Percentiles rank a stretch among this genome's conserved stretches.
These are phyloP conservation scores for Listronotus oregonensis DNA, from an alignment of 1,140 invertebrate species.

Conservation along the genomic window DNA sequence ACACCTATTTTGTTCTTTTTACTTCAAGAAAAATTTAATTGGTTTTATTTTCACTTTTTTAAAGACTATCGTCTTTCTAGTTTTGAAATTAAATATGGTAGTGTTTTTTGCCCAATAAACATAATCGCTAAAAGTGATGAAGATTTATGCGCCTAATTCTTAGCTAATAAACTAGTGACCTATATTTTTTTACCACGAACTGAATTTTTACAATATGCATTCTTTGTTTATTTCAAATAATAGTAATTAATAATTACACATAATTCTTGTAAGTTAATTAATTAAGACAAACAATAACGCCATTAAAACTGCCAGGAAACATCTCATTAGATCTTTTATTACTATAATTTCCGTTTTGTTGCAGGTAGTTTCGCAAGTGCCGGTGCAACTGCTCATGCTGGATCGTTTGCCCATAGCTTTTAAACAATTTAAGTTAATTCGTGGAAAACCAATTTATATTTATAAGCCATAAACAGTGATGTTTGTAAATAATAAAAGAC, in stretches of 20 bases:
- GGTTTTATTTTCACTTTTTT: too few species aligned
- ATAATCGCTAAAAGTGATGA: too few species aligned
- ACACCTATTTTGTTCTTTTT: too few species aligned
- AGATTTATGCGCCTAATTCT: too few species aligned
- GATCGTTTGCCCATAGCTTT: slow-evolving; percentile 12
- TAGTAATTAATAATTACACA: not conserved
- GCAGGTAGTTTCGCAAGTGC: slow-evolving; percentile 19
- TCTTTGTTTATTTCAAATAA: not conserved
- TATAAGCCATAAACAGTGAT: too few species aligned
- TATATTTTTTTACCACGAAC: not conserved
- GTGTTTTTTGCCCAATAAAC: too few species aligned
- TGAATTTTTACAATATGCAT: not conserved
- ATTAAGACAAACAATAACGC: not conserved
- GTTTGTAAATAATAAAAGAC: too few species aligned
- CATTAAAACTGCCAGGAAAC: not conserved
- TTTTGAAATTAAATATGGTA: too few species aligned
- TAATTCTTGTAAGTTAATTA: slow-evolving; percentile 7
- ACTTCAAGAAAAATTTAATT: too few species aligned
- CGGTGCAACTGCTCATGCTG: slow-evolving; percentile 2
- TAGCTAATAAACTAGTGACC: not conserved
- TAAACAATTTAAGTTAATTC: not conserved
- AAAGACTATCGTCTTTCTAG: too few species aligned
- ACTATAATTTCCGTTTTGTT: slow-evolving; percentile 16
- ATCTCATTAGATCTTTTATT: slow-evolving; percentile 1
- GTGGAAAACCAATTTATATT: too few species aligned